Conservation (phyloP, 35 echinoderm and acorn worm genomes). For the Ptychodera flava region DNA sequence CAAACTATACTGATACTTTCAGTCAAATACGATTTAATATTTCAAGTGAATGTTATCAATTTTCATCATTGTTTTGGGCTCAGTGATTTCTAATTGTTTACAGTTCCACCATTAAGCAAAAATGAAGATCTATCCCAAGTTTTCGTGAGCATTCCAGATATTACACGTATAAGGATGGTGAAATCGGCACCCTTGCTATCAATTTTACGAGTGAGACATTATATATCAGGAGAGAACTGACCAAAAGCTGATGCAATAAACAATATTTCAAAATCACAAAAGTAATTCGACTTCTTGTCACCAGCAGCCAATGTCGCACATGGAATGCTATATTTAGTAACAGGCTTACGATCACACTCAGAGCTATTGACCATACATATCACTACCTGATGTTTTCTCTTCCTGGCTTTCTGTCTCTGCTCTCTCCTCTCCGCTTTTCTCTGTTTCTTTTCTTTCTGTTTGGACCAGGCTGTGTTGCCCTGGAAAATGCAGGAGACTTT, state of each 20-base stretch:
- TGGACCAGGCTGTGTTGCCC: conserved; percentile 55
- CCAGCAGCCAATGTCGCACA: too few relatives aligned
- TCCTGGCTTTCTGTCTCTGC: conserved; percentile 63
- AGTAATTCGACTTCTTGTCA: too few relatives aligned
- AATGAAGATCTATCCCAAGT: not conserved
- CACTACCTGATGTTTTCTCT: conserved; percentile 75
- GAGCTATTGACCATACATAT: too few relatives aligned
- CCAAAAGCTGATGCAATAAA: not conserved
- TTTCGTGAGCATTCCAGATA: not conserved
- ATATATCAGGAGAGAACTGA: not conserved
- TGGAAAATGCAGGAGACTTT: not conserved
- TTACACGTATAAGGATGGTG: not conserved
- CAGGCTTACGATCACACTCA: too few relatives aligned
- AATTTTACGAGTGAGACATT: not conserved
- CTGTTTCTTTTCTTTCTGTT: conserved; percentile 60
- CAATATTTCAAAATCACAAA: too few relatives aligned
- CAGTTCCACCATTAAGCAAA: too few relatives aligned
- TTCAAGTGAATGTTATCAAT: not conserved
- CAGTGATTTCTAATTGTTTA: not conserved
- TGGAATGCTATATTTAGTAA: too few relatives aligned
- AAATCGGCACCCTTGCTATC: not conserved
- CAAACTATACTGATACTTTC: not conserved
- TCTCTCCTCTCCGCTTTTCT: conserved; percentile 68
- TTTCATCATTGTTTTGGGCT: not conserved
- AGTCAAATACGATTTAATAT: not conserved